Percentiles rank a stretch among this genome's conserved stretches.
Conservation (phyloP, 2,797 vertebrate genomes). For the Eremophila alpestris region DNA sequence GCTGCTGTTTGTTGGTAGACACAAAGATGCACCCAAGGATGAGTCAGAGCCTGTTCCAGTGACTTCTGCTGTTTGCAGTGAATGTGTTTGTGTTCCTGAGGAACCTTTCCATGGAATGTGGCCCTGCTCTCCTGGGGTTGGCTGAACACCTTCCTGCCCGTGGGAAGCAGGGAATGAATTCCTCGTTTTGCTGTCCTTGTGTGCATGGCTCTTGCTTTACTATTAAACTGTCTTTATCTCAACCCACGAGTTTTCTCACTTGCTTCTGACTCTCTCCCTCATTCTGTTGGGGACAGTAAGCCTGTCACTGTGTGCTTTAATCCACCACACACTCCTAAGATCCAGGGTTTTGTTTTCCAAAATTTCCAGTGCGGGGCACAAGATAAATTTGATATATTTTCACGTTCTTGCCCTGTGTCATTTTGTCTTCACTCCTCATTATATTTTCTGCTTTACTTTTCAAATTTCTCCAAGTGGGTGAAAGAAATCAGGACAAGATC, state of each 20-base stretch:
- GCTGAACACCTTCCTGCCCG: not conserved
- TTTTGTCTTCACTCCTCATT: not conserved
- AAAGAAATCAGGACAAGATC: not conserved
- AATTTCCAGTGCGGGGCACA: not conserved
- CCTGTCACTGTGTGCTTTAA: not conserved
- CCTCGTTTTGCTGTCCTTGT: not conserved
- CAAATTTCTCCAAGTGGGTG: not conserved
- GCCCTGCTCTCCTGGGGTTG: not conserved
- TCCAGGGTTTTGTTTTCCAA: not conserved
- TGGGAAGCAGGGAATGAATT: not conserved
- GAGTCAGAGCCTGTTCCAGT: not conserved
- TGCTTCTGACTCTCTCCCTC: not conserved
- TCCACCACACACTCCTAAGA: not conserved
- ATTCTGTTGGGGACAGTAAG: not conserved
- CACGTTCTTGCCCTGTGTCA: not conserved
- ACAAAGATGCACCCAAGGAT: not conserved
- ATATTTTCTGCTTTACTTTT: not conserved
- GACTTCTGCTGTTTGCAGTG: not conserved
- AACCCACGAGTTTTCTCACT: not conserved
- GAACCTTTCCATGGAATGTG: accelerated
- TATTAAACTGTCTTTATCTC: not conserved
- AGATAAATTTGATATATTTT: not conserved
- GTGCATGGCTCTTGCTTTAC: not conserved
- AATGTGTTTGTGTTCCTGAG: not conserved
- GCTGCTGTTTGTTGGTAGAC: not conserved